Base-by-base conservation (phyloP, 2,888 invertebrate genomes). In the Tortricodes alternella region DNA sequence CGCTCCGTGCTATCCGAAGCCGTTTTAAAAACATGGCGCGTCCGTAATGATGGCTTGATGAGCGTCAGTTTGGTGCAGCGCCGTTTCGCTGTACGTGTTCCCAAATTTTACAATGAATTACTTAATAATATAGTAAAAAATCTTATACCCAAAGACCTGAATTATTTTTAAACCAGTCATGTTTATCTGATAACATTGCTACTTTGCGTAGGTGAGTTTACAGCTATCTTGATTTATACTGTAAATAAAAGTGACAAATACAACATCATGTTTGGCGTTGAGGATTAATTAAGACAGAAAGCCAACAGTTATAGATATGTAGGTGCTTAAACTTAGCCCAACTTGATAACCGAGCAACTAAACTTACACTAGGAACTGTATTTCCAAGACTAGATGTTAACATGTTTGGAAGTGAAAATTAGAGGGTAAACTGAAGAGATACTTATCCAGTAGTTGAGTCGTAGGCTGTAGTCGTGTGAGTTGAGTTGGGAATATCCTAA, bases 11-110 rank as follows among this genome's bases (percentile, higher is more conserved):
- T 79, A 78, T 80, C 76, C 73, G 70, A 79, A 80, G 84, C 85
- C 82, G 80, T 89, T 89, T 85, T 84, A 86, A 89, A 89, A 89
- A 89, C 84, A 80, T 89, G 89, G 88, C 81, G 87, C 87, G 70
- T 74, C 74, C 85, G 80, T 87, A 88, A 88, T 86, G 87, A 84
- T 82, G 79, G 81, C 86, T 86, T 86, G 86, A 87, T 87, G 87
- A 85, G 79, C 76, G 79, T 74, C 80, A 76, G 78, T 69, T 63
- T 63, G 74, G 70, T 80, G 79, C 77, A 77, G 60, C 46, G 58
- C 63, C 59, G 58, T 59, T 39, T 21, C 62, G 61, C 67, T 67
- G 66, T 66, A 70, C 70, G 68, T 70, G 65, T 68, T 66, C 62
- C 61, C 64, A 64, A 68, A 61, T 41, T n/a, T 56, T 46, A 50